Percentiles rank a stretch among this genome's conserved stretches.
Evolutionary conservation across 2,797 vertebrate genomes (phyloP).

Genomic region (Carduelis carduelis): DNA sequence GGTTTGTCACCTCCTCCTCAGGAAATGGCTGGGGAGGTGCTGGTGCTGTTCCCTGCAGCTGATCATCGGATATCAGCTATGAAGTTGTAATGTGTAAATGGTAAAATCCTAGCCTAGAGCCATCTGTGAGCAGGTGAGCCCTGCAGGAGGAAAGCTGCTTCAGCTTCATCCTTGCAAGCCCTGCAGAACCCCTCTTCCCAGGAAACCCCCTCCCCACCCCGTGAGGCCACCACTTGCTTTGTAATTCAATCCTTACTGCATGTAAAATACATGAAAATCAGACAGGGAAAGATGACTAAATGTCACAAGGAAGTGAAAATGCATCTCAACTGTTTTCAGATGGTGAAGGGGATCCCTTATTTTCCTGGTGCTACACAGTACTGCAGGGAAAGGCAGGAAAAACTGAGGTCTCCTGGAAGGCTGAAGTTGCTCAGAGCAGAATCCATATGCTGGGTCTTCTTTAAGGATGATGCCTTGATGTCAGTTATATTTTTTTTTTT

Average conservation of each 20-base stretch:
- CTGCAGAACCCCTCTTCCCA: rapidly evolving
- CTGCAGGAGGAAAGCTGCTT: not conserved
- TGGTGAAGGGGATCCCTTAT: not conserved
- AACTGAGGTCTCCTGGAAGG: not conserved
- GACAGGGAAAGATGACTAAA: not conserved
- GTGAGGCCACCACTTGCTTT: rapidly evolving
- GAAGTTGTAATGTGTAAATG: not conserved
- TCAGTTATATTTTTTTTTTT: not conserved
- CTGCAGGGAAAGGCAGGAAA: not conserved
- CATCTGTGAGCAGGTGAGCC: not conserved
- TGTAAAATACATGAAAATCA: not conserved
- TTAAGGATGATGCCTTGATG: not conserved
- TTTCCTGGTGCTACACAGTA: not conserved
- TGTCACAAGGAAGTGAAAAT: not conserved
- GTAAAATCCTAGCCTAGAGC: not conserved
- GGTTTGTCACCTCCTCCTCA: not conserved
- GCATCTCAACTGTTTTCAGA: not conserved
- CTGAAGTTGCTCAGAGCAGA: not conserved
- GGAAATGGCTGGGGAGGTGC: not conserved
- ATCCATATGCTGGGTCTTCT: not conserved
- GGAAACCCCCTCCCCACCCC: rapidly evolving
- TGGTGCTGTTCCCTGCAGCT: not conserved
- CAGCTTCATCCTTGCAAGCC: not conserved
- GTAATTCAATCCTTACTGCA: not conserved
- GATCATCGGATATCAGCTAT: not conserved